Base-by-base conservation (phyloP, 2,113 vertebrate genomes). In the Penelope pileata region DNA sequence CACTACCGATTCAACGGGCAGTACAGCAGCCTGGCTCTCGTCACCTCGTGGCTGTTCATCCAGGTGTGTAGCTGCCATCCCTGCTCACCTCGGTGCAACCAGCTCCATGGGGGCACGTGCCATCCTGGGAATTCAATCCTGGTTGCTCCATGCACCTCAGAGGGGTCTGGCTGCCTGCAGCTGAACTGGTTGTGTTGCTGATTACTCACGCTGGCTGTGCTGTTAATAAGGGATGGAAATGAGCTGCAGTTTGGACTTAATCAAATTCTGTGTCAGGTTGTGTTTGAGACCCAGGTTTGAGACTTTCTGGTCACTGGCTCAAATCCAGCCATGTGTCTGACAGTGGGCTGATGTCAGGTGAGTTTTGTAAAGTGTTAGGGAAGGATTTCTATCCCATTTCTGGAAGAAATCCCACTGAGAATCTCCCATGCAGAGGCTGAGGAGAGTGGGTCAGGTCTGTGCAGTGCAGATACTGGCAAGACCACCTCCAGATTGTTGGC, bases 41-140 rank as follows among this genome's bases (percentile, higher is more conserved):
- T 99, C 93, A 99, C 99, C 12, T 99, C 99, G 18, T 99, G 99
- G 99, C 99, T 99, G 83, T 99, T 99, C 97, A 99, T 99, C 93
- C 99, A 99, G 99, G 99, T 99, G 90, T 96, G 95, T 14, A 2
- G 5, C 50, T 69, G 36, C 30, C 18, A 3, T 14, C 22, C 30
- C 38, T 72, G 34, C 69, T 29, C 54, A 6, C 3, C 0, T 16
- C 3, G 1, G 10, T 29, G 58, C 18, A 9, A 0, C 6, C 29
- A 4, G 18, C 10, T 2, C 2, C 5, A 0, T 1, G 7, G 32
- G 14, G 59, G 15, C 40, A 1, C 16, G 11, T 16, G 69, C 12
- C 30, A 3, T 7, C 5, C 2, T 1, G 7, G 45, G 38, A 32
- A 2, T 8, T 54, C 10, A 2, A 32, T 12, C 48, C 32, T 15